A percentile compares a stretch with the other conserved stretches of the same genome.
Evolutionary conservation across 2,888 invertebrate genomes (phyloP).

Genomic region (Synergus japonicus): DNA sequence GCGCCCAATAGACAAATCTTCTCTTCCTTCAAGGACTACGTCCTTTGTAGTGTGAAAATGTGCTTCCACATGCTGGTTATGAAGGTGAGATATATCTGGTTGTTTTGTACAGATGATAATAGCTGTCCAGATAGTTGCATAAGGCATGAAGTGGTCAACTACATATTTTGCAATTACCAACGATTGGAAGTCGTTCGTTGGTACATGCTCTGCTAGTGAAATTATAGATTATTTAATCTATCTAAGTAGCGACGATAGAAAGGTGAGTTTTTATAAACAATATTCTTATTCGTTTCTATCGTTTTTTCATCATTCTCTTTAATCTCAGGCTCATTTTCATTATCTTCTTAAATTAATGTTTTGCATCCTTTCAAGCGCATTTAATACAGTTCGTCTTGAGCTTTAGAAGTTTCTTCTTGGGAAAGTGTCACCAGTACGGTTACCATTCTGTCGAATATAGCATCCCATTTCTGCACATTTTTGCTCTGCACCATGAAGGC

Average conservation of each 20-base stretch:
- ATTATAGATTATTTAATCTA: background rate
- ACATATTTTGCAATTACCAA: too few relatives aligned
- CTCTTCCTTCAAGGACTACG: background rate
- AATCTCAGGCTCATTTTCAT: too few relatives aligned
- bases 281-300: background rate
- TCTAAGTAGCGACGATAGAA: background rate
- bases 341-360: background rate
- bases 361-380: background rate
- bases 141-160: too few relatives aligned
- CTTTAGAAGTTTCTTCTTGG: background rate
- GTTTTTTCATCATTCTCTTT: background rate
- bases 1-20: too few relatives aligned
- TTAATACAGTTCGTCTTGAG: background rate
- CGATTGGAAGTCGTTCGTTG: too few relatives aligned
- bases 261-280: slow-evolving; percentile 7
- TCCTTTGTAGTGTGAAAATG: too few relatives aligned
- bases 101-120: too few relatives aligned
- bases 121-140: too few relatives aligned
- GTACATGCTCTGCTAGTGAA: too few relatives aligned
- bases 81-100: too few relatives aligned
- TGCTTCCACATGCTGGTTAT: too few relatives aligned
- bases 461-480: background rate
- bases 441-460: background rate
- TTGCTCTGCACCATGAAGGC: slow-evolving; percentile 16
- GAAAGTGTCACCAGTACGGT: background rate